Percentiles rank a stretch among this genome's conserved stretches.
phyloP scores from a whole-genome alignment of 2,797 vertebrate species.

The Darevskia nairensis region DNA sequence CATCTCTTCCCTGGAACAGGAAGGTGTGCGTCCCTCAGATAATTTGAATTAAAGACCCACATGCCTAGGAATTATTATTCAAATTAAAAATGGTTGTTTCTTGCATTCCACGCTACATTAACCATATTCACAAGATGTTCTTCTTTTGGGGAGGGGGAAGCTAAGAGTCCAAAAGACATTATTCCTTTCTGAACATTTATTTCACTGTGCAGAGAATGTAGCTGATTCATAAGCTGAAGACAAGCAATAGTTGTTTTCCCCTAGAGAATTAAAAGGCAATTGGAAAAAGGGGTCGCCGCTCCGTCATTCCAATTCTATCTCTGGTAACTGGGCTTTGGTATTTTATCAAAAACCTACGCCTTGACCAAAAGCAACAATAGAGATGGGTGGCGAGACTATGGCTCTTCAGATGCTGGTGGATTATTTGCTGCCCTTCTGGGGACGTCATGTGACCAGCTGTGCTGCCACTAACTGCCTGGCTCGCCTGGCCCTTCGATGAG shows the following conservation, averaged over 20 bases:
- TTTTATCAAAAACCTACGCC: background rate
- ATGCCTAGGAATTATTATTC: conserved; percentile 30
- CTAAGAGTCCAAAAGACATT: conserved; percentile 23
- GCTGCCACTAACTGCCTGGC: too few relatives aligned
- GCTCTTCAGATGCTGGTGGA: too few relatives aligned
- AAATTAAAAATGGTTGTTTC: conserved; percentile 33
- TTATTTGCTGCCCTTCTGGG: too few relatives aligned
- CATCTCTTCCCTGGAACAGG: background rate
- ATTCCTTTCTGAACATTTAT: conserved; percentile 9
- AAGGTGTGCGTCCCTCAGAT: background rate
- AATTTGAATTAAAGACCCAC: conserved; percentile 4
- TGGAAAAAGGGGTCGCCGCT: background rate
- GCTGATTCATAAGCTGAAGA: background rate
- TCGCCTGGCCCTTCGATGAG: too few relatives aligned
- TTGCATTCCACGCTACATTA: conserved; percentile 29
- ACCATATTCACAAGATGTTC: conserved; percentile 22
- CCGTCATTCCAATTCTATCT: background rate
- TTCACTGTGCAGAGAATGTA: background rate
- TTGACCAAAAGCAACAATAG: too few relatives aligned
- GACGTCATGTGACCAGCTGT: too few relatives aligned
- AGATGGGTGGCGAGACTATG: too few relatives aligned
- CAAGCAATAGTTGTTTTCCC: background rate
- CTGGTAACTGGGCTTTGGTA: background rate
- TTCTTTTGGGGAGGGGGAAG: background rate
- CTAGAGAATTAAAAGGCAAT: background rate